A percentile compares a stretch with the other conserved stretches of the same genome.
phyloP scores from a whole-genome alignment of 1,140 invertebrate genomes.

The Tetramorium alpestre region DNA sequence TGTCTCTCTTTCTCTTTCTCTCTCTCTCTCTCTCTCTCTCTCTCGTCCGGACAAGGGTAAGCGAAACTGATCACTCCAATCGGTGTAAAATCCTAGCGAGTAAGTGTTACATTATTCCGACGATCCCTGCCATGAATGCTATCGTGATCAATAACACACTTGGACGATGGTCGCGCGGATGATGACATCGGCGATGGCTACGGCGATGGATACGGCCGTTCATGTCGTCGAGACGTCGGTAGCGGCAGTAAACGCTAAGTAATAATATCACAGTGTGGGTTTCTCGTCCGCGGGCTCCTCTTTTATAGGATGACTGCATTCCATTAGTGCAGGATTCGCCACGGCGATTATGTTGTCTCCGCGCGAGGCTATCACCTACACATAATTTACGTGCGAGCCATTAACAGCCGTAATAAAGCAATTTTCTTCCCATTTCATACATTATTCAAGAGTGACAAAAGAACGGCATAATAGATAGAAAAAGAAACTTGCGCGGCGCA shows the following conservation, averaged over 20 bases:
- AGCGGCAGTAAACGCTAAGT: slow-evolving; percentile 56
- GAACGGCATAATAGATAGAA: neutral
- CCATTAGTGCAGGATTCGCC: slow-evolving; percentile 92
- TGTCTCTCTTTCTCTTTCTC: neutral
- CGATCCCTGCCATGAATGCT: neutral
- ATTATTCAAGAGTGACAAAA: slow-evolving; percentile 43
- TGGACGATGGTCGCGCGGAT: neutral
- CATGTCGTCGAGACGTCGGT: neutral
- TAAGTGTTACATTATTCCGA: neutral
- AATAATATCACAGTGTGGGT: slow-evolving; percentile 80
- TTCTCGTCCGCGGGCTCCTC: slow-evolving; percentile 82
- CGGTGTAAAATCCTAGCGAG: neutral
- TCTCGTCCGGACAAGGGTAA: neutral
- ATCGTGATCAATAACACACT: neutral
- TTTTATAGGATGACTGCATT: slow-evolving; percentile 84
- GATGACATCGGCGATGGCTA: neutral
- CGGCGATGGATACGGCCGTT: neutral
- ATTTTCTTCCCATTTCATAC: neutral
- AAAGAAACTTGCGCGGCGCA: slow-evolving; percentile 17
- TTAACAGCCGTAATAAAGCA: neutral
- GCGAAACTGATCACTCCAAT: neutral
- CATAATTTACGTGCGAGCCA: slow-evolving; percentile 17
- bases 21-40: neutral
- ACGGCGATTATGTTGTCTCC: slow-evolving; percentile 95
- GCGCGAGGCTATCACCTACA: slow-evolving; percentile 92